Conservation (phyloP, 2,888 invertebrate genomes). For the Lasioglossum oenotherae region DNA sequence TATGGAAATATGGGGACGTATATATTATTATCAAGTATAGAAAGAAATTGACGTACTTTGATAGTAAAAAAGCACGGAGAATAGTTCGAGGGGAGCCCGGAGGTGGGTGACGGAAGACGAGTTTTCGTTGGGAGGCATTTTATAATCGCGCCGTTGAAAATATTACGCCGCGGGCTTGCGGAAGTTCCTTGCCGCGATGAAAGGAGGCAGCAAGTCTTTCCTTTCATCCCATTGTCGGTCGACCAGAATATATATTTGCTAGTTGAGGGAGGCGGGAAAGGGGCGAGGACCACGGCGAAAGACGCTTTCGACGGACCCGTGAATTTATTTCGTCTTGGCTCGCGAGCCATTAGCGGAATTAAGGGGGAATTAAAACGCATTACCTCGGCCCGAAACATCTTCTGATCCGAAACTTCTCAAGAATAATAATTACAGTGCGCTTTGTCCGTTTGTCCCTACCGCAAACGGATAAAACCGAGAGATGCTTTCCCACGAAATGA, state of each 20-base stretch:
- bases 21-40: background rate
- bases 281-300: slow-evolving; percentile 33
- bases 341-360: slow-evolving; percentile 46
- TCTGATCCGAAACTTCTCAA: background rate
- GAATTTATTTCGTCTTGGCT: slow-evolving; percentile 47
- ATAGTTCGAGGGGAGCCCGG: background rate
- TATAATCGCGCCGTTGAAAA: slow-evolving; percentile 25
- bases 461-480: background rate
- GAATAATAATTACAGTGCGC: background rate
- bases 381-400: slow-evolving; percentile 10
- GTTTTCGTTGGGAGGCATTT: slow-evolving; percentile 7
- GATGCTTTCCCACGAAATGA: background rate
- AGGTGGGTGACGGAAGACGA: background rate
- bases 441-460: background rate
- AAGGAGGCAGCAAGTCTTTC: slow-evolving; percentile 36
- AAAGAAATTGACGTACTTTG: background rate
- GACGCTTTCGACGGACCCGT: slow-evolving; percentile 36
- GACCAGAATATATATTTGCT: slow-evolving; percentile 39
- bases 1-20: background rate
- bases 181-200: background rate
- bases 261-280: slow-evolving; percentile 21
- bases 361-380: slow-evolving; percentile 41
- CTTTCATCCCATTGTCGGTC: slow-evolving; percentile 43
- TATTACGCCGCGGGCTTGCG: slow-evolving; percentile 29
- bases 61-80: background rate